Evolutionary conservation across 2,888 invertebrate genomes (phyloP).

Genomic region (Spisula solida): DNA sequence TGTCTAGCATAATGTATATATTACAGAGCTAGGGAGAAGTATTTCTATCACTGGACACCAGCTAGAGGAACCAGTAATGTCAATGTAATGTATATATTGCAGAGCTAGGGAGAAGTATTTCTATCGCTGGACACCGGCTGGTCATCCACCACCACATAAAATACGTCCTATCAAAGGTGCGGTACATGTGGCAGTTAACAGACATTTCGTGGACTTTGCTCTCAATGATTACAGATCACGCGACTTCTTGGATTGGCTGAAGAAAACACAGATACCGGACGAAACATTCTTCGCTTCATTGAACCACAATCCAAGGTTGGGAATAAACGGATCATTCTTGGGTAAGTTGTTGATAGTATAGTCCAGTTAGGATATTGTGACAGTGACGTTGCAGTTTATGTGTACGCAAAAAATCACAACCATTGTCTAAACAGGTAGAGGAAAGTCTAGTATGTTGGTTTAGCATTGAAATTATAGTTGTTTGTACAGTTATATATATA

Average conservation of each 20-base stretch:
- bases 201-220: conserved; percentile 79
- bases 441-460: too few relatives aligned
- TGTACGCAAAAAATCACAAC: too few relatives aligned
- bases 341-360: conserved; percentile 60
- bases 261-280: conserved; percentile 78
- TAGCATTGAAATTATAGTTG: too few relatives aligned
- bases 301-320: conserved; percentile 80
- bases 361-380: too few relatives aligned
- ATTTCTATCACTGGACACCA: conserved; percentile 61
- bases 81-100: neutral
- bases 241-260: conserved; percentile 79
- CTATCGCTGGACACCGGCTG: conserved; percentile 60
- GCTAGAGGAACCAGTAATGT: neutral
- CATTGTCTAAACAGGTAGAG: too few relatives aligned
- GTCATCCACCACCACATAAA: conserved; percentile 59
- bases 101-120: conserved; percentile 56
- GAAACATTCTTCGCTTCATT: conserved; percentile 82
- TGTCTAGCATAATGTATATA: too few relatives aligned
- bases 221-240: conserved; percentile 69
- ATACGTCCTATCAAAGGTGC: conserved; percentile 78
- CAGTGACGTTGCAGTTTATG: too few relatives aligned
- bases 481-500: too few relatives aligned
- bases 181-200: conserved; percentile 78
- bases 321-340: conserved; percentile 78
- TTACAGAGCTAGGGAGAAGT: conserved; percentile 50